These are phyloP conservation scores for Carassius gibelio DNA, from an alignment of 2,113 vertebrate genomes.

Conservation along the genomic window DNA sequence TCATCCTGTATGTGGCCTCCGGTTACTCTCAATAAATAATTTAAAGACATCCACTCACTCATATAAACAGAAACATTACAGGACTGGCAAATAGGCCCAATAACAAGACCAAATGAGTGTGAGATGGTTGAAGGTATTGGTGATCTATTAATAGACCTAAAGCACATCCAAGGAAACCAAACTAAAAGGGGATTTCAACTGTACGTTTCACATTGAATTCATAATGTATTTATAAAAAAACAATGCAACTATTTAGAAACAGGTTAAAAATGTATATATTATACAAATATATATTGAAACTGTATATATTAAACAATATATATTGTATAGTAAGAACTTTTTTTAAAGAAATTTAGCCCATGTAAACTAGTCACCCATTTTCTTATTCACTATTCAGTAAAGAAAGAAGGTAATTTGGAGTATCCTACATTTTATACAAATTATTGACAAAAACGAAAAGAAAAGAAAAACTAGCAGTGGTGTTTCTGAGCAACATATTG, in stretches of 20 bases:
- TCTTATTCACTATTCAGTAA: neutral
- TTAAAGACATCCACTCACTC: constrained; percentile 38
- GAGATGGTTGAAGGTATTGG: neutral
- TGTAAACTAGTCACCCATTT: neutral
- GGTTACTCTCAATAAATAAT: constrained; percentile 56
- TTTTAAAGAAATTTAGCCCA: neutral
- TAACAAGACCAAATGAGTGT: neutral
- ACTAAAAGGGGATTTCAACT: neutral
- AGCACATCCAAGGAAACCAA: neutral
- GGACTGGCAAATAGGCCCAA: neutral
- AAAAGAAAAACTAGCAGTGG: too few relatives aligned
- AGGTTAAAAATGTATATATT: neutral
- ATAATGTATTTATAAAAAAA: neutral
- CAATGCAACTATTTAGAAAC: neutral
- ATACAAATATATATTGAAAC: neutral
- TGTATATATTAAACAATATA: too few relatives aligned
- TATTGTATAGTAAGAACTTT: neutral
- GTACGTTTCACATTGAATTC: neutral
- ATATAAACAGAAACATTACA: constrained; percentile 36
- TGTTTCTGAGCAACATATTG: neutral
- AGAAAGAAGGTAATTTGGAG: neutral
- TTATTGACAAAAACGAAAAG: too few relatives aligned
- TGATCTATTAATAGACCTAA: neutral
- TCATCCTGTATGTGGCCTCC: constrained; percentile 45
- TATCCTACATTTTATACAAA: neutral